These are phyloP conservation scores for Drosophila setifemur DNA, from an alignment of 1,140 invertebrate genomes.

Conservation along the genomic window DNA sequence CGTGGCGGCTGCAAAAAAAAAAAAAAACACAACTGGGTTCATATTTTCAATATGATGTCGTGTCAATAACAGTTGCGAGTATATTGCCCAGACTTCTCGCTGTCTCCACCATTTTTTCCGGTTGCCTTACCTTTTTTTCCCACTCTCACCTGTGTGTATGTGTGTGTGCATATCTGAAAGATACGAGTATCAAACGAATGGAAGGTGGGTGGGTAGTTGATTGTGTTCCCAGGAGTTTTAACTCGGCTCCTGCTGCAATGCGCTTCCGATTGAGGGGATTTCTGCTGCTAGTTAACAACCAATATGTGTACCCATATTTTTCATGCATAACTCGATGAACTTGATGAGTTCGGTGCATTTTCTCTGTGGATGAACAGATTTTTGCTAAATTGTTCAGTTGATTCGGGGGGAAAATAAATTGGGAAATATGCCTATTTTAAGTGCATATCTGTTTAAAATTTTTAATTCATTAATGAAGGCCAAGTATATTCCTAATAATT, in stretches of 20 bases:
- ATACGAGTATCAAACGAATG: neutral
- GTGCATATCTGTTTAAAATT: neutral
- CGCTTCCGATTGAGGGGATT: conserved; percentile 16
- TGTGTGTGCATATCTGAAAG: neutral
- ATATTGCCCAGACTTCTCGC: conserved; percentile 51
- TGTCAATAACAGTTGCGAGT: conserved; percentile 71
- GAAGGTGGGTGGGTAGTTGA: too few species aligned
- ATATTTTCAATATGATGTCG: conserved; percentile 77
- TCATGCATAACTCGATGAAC: neutral
- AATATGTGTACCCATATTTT: neutral
- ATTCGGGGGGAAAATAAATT: neutral
- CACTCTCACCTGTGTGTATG: neutral
- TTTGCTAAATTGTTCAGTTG: neutral
- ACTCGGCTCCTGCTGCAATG: neutral
- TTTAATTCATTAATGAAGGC: too few species aligned
- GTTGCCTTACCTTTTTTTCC: neutral
- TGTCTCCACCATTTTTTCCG: neutral
- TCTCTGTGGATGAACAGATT: neutral
- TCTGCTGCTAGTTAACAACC: neutral
- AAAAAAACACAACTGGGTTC: conserved; percentile 27
- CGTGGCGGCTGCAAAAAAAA: conserved; percentile 1
- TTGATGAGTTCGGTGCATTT: conserved; percentile 21
- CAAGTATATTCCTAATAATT: too few species aligned
- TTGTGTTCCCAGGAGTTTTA: conserved; percentile 13
- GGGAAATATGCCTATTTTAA: neutral